Percentiles rank a stretch among this genome's conserved stretches.
phyloP scores from a whole-genome alignment of 2,113 vertebrate species.

The Chauna torquata region DNA sequence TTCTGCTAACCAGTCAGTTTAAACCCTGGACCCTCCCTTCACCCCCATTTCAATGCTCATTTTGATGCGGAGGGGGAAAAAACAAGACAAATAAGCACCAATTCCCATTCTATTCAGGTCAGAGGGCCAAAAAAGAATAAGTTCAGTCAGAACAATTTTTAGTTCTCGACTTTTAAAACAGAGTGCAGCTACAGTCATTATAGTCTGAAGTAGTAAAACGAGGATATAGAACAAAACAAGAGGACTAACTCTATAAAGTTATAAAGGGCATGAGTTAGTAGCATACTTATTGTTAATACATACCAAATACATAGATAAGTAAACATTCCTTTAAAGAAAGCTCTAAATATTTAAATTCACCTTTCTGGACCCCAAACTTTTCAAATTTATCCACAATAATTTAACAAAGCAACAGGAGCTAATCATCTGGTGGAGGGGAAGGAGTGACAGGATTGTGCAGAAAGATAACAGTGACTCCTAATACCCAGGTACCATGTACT shows the following conservation, averaged over 20 bases:
- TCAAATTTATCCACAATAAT: not conserved
- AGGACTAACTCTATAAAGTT: not conserved
- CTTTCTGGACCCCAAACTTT: not conserved
- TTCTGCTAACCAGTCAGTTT: not conserved
- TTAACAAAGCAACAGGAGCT: not conserved
- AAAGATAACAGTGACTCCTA: not conserved
- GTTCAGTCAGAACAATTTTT: not conserved
- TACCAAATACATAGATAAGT: not conserved
- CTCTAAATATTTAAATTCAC: not conserved
- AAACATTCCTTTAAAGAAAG: not conserved
- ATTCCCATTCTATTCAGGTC: not conserved
- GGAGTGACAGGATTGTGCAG: not conserved
- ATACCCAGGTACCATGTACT: not conserved
- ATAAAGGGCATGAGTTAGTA: not conserved
- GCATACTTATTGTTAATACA: not conserved
- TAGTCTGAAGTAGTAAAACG: not conserved
- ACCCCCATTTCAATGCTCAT: not conserved
- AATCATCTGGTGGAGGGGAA: not conserved
- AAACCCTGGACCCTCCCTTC: not conserved
- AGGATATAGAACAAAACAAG: not conserved
- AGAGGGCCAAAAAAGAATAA: fast-evolving
- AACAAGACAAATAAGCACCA: too few species aligned
- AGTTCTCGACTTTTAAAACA: not conserved
- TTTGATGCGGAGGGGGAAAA: not conserved
- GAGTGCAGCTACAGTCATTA: not conserved